Evolutionary conservation across 1,140 invertebrate species (phyloP).

Genomic region (Ostrea edulis): DNA sequence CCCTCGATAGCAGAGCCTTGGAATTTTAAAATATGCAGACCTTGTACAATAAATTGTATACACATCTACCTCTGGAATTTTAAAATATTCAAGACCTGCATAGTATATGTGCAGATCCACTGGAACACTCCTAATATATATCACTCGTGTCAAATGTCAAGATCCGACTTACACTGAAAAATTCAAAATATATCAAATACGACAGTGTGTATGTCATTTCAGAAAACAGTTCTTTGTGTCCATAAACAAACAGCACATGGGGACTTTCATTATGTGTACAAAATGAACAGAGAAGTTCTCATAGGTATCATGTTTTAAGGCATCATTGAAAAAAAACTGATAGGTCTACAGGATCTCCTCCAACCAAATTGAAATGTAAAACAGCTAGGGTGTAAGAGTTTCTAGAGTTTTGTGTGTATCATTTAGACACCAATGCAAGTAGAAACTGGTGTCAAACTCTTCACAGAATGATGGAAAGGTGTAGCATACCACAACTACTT

Average conservation of each 20-base stretch:
- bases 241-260: background rate
- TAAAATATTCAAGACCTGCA: background rate
- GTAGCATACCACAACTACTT: background rate
- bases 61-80: constrained; percentile 1
- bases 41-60: background rate
- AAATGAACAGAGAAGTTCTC: constrained; percentile 2
- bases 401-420: background rate
- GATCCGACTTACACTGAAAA: background rate
- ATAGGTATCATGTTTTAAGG: constrained; percentile 21
- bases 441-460: background rate
- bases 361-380: background rate
- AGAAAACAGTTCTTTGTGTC: background rate
- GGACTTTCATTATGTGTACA: background rate
- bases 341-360: background rate
- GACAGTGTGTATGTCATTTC: background rate
- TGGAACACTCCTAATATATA: background rate
- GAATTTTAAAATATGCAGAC: constrained; percentile 26
- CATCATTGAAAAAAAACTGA: background rate
- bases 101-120: background rate
- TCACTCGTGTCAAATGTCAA: background rate
- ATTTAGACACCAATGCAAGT: background rate
- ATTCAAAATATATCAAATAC: background rate
- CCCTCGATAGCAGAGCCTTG: background rate
- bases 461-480: background rate
- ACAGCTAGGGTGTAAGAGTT: background rate